A percentile compares a stretch with the other conserved stretches of the same genome.
phyloP scores from a whole-genome alignment of 2,113 vertebrate genomes.

The Rhabdomys dilectus region DNA sequence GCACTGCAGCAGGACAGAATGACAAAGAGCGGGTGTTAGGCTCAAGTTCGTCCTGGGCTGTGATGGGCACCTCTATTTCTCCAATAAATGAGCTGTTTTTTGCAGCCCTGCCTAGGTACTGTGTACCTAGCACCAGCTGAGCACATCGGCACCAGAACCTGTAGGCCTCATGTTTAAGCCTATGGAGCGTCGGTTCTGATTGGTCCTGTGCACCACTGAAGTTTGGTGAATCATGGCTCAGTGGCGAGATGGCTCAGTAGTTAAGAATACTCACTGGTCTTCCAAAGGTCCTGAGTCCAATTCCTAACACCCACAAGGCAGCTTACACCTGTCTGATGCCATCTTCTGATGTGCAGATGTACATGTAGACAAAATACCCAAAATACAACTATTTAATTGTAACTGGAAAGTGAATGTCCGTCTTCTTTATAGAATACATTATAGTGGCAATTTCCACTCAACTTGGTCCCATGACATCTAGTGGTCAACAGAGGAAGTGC shows the following conservation, averaged over 20 bases:
- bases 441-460: background rate
- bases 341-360: no score
- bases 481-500: conserved; percentile 66
- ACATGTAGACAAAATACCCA: no score
- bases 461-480: conserved; percentile 74
- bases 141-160: background rate
- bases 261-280: no score
- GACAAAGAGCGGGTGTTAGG: background rate
- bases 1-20: background rate
- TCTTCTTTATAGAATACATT: background rate
- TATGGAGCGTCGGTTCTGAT: background rate
- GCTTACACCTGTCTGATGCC: no score
- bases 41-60: background rate
- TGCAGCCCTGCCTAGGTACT: background rate
- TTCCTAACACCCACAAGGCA: no score
- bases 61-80: background rate
- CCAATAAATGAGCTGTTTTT: background rate
- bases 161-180: background rate
- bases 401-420: background rate
- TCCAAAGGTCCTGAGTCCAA: no score
- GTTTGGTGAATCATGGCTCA: background rate
- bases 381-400: background rate
- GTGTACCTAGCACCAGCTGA: no score
- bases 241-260: background rate
- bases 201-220: background rate